Conservation (phyloP, 1,140 invertebrate genomes). For the Temnothorax longispinosus region DNA sequence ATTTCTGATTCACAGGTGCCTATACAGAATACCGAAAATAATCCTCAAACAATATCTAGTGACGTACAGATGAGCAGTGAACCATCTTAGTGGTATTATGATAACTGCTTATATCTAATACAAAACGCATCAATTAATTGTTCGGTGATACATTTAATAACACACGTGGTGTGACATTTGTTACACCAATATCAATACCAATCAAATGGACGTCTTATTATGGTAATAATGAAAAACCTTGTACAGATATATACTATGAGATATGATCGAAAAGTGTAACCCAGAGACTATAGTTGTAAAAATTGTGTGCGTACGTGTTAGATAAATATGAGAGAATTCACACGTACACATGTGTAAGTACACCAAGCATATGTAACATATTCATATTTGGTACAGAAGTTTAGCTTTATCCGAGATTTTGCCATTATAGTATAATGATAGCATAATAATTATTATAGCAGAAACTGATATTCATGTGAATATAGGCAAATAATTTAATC, state of each 20-base stretch:
- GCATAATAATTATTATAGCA: slow-evolving; percentile 43
- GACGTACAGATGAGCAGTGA: slow-evolving; percentile 62
- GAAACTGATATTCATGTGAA: slow-evolving; percentile 75
- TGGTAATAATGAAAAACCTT: slow-evolving; percentile 53
- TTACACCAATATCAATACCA: slow-evolving; percentile 53
- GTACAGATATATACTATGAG: slow-evolving; percentile 54
- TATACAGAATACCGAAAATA: slow-evolving; percentile 72
- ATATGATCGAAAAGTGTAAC: slow-evolving; percentile 65
- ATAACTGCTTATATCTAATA: slow-evolving; percentile 60
- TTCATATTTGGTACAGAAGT: slow-evolving; percentile 65
- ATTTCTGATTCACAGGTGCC: slow-evolving; percentile 75
- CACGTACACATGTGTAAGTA: not conserved
- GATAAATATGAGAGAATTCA: slow-evolving; percentile 12
- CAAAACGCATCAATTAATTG: slow-evolving; percentile 41
- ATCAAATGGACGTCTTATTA: slow-evolving; percentile 57
- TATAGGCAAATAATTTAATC: slow-evolving; percentile 73
- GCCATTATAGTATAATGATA: slow-evolving; percentile 77
- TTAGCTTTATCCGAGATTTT: slow-evolving; percentile 70
- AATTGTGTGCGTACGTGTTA: slow-evolving; percentile 17
- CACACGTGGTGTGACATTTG: slow-evolving; percentile 21
- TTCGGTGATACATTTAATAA: slow-evolving; percentile 55
- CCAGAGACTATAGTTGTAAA: slow-evolving; percentile 60
- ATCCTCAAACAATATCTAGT: slow-evolving; percentile 64
- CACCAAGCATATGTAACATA: slow-evolving; percentile 73
- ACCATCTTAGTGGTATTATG: slow-evolving; percentile 72